A percentile compares a stretch with the other conserved stretches of the same genome.
These are phyloP conservation scores for Alligator sinensis DNA, from an alignment of 2,113 vertebrate genomes.

Conservation along the genomic window DNA sequence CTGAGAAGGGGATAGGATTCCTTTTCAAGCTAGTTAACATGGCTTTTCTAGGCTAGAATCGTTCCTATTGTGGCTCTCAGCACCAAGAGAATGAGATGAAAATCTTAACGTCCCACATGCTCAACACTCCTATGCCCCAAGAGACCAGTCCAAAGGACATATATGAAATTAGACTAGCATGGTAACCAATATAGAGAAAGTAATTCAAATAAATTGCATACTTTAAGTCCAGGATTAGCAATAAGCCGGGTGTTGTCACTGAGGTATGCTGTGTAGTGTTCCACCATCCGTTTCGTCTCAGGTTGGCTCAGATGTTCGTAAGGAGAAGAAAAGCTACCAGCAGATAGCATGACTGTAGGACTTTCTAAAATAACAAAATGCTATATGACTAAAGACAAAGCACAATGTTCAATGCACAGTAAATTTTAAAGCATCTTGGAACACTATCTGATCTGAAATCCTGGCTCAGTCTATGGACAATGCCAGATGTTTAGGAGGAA, in stretches of 20 bases:
- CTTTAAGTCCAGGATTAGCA: slow-evolving; percentile 97
- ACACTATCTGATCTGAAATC: background rate
- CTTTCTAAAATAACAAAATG: slow-evolving; percentile 82
- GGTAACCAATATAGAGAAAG: background rate
- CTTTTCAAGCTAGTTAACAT: background rate
- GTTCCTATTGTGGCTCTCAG: background rate
- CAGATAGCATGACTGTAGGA: slow-evolving; percentile 97
- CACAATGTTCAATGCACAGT: accelerated
- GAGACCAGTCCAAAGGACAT: background rate
- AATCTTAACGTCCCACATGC: background rate
- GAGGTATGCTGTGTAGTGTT: slow-evolving; percentile 98
- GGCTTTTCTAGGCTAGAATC: background rate
- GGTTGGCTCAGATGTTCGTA: slow-evolving; percentile 98
- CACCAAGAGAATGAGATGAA: background rate
- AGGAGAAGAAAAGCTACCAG: slow-evolving; percentile 96
- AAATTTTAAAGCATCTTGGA: accelerated
- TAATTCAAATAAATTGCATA: slow-evolving; percentile 5
- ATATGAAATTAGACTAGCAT: too few species aligned
- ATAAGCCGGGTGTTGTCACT: slow-evolving; percentile 98
- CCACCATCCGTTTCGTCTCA: slow-evolving; percentile 98
- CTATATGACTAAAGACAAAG: accelerated
- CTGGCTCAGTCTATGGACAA: background rate
- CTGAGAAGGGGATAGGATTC: background rate
- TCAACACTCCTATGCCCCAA: background rate
- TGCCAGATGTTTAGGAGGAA: background rate